Evolutionary conservation across 2,113 vertebrate species (phyloP).

Genomic region (Pelecanus crispus): DNA sequence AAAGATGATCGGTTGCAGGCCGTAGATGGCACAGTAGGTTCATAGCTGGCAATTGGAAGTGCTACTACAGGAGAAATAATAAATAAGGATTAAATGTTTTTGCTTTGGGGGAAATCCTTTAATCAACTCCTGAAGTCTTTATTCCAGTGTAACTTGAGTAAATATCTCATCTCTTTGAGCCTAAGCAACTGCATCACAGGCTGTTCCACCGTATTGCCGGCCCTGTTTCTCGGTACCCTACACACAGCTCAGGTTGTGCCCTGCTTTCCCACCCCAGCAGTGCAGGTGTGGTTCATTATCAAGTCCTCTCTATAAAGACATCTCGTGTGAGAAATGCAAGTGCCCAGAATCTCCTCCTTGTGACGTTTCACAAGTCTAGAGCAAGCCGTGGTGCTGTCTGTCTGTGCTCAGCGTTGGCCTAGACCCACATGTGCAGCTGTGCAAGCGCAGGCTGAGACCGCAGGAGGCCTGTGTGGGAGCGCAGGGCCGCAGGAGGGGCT

Average conservation of each 20-base stretch:
- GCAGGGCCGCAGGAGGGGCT: not conserved
- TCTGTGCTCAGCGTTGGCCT: not conserved
- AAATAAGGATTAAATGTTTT: not conserved
- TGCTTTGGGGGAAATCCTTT: not conserved
- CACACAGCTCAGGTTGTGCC: fast-evolving
- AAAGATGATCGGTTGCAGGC: not conserved
- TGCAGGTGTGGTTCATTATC: fast-evolving
- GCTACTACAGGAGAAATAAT: not conserved
- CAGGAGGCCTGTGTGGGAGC: fast-evolving
- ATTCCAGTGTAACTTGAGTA: not conserved
- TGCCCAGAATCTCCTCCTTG: not conserved
- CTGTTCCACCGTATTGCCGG: not conserved
- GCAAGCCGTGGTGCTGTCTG: not conserved
- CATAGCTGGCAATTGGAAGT: not conserved
- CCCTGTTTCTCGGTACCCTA: not conserved
- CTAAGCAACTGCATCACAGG: not conserved
- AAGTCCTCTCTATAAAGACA: not conserved
- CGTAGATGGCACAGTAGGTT: not conserved
- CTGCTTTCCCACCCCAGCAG: not conserved
- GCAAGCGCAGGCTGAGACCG: not conserved
- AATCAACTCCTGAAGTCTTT: not conserved
- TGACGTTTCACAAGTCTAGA: not conserved
- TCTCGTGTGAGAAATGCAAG: not conserved
- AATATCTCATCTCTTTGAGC: not conserved
- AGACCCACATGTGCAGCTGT: fast-evolving